These are phyloP conservation scores for Rhabdophis nuchalis DNA, from an alignment of 2,797 vertebrate species.

Conservation along the genomic window DNA sequence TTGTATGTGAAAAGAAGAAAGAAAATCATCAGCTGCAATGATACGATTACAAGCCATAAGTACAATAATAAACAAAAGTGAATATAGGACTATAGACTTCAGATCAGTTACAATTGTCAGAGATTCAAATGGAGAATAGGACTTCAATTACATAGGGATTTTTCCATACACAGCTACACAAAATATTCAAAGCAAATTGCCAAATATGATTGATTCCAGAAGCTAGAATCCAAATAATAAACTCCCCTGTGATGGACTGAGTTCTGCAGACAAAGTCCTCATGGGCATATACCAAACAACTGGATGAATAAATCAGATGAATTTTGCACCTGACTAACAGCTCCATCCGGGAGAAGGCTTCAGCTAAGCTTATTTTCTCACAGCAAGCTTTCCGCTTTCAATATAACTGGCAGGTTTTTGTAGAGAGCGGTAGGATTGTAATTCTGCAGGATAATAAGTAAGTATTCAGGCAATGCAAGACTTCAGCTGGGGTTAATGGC, in stretches of 20 bases:
- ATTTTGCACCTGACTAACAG: not conserved
- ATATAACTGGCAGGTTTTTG: not conserved
- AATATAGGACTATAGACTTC: constrained; percentile 1
- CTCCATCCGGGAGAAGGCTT: not conserved
- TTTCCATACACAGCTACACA: constrained; percentile 1
- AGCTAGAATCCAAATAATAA: not conserved
- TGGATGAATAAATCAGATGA: not conserved
- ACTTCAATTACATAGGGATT: not conserved
- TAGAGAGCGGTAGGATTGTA: not conserved
- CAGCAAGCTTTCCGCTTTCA: not conserved
- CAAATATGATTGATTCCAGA: constrained; percentile 1
- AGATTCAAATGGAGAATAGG: constrained; percentile 4
- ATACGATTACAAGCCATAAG: constrained; percentile 27
- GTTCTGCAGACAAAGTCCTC: not conserved
- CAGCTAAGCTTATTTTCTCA: not conserved
- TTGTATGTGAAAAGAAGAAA: not conserved
- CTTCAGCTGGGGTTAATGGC: too few species aligned
- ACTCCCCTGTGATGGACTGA: not conserved
- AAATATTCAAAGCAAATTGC: constrained; percentile 11
- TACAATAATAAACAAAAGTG: constrained; percentile 24
- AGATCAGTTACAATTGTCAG: constrained; percentile 29
- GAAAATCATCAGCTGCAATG: constrained; percentile 29
- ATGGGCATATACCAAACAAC: not conserved
- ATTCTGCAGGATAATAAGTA: not conserved
- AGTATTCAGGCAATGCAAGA: not conserved